Conservation (phyloP, 2,797 vertebrate genomes). For the Alectoris magna region DNA sequence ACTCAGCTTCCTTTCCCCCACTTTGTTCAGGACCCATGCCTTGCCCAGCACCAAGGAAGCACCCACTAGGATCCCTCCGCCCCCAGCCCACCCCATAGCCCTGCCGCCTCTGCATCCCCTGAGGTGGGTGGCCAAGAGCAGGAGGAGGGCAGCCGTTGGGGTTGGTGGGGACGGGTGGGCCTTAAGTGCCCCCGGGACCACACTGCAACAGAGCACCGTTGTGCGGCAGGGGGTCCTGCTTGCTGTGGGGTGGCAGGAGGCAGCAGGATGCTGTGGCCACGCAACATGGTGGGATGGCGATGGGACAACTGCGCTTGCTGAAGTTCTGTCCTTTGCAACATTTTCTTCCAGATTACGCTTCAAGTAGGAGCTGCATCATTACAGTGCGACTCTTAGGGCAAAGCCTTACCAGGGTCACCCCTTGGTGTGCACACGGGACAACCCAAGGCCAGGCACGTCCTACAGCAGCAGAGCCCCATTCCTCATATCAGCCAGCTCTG, state of each 20-base stretch:
- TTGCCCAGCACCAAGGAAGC: not conserved
- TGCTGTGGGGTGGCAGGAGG: rapidly evolving
- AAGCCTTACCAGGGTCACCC: not conserved
- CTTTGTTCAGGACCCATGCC: not conserved
- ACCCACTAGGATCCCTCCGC: not conserved
- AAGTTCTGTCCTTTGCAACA: not conserved
- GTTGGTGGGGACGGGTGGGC: rapidly evolving
- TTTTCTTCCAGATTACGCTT: not conserved
- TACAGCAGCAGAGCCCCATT: conserved; percentile 44
- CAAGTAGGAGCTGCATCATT: not conserved
- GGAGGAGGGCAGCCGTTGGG: not conserved
- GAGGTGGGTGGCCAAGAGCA: not conserved
- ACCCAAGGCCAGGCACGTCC: not conserved
- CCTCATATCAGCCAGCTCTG: conserved; percentile 42
- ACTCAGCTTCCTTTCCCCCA: not conserved
- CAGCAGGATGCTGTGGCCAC: not conserved
- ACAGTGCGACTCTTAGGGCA: not conserved
- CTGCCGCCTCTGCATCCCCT: not conserved
- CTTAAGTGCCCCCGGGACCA: not conserved
- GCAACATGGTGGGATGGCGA: not conserved
- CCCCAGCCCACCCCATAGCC: not conserved
- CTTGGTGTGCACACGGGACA: rapidly evolving
- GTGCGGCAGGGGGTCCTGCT: rapidly evolving
- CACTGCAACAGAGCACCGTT: not conserved
- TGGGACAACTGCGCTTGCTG: not conserved